Base-by-base conservation (phyloP, 2,888 invertebrate genomes). In the Dicranocentrus wangi region DNA sequence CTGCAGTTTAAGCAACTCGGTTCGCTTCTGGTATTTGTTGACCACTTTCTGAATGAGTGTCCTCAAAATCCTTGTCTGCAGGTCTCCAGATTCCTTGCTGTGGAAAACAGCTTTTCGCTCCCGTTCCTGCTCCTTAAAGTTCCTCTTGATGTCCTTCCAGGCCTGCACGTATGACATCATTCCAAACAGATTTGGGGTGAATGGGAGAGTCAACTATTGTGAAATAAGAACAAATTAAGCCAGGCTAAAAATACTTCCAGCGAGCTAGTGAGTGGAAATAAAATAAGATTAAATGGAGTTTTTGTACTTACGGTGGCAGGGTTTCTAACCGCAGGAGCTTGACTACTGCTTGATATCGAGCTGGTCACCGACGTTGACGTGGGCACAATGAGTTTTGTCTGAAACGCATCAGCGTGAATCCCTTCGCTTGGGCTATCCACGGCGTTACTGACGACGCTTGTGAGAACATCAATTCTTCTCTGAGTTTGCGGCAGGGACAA, bases 161-260 rank as follows among this genome's bases (percentile, higher is more conserved):
- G 63, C 72, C 32, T 63, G 72, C 51, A 73, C 63, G 63, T 32
- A 73, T 19, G 27, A 2, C 72, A 63, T 51, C 28, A 73, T 63
- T 25, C 71, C 71, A 71, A 60, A 71, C 39, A 71, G 15, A 71
- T 71, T 71, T 7, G 72, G 72, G 2, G 72, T 73, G 27, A 63
- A 32, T 27, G 72, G 72, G 1, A 73, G 51, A 10, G 51, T 73
- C 5, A 73, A 53, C 72, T 73, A 25, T n/a, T n/a, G n/a, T n/a
- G n/a, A n/a, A n/a, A n/a, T n/a, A n/a, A n/a, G n/a, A n/a, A n/a
- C n/a, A n/a, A n/a, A n/a, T n/a, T n/a, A n/a, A n/a, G n/a, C n/a
- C n/a, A n/a, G n/a, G n/a, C n/a, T 3, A 63, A 47, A n/a, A 47
- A 47, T 3, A 7, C 7, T 47, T 8, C 2, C n/a, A 47, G n/a